A percentile compares a stretch with the other conserved stretches of the same genome.
Evolutionary conservation across 2,113 vertebrate genomes (phyloP).

Genomic region (Trogon surrucura): DNA sequence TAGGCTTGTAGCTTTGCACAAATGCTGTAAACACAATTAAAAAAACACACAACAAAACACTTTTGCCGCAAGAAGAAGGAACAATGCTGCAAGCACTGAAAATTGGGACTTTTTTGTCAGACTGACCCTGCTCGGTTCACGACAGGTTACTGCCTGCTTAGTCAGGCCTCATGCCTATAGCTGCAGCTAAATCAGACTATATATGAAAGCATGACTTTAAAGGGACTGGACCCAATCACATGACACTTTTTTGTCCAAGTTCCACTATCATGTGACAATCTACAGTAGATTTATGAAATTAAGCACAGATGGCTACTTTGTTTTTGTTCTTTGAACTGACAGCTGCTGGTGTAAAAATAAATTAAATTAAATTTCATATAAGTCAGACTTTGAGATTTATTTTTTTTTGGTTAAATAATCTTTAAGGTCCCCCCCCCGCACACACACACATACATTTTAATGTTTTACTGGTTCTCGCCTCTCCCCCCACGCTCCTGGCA

Average conservation of each 20-base stretch:
- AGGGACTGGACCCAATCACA: slow-evolving; percentile 66
- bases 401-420: slow-evolving; percentile 72
- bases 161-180: neutral
- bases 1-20: neutral
- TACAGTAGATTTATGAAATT: slow-evolving; percentile 81
- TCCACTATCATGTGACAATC: slow-evolving; percentile 77
- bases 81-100: neutral
- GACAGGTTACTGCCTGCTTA: neutral
- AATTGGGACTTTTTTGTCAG: neutral
- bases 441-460: slow-evolving; percentile 34
- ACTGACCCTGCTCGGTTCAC: slow-evolving; percentile 15
- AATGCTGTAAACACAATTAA: neutral
- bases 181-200: slow-evolving; percentile 31
- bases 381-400: slow-evolving; percentile 71
- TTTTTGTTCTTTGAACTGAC: slow-evolving; percentile 87
- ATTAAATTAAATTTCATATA: slow-evolving; percentile 86
- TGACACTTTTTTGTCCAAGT: slow-evolving; percentile 77
- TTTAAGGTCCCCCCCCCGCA: slow-evolving; percentile 42
- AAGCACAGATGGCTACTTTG: slow-evolving; percentile 86
- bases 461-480: slow-evolving; percentile 53
- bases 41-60: neutral
- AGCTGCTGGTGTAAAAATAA: slow-evolving; percentile 88
- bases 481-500: slow-evolving; percentile 57
- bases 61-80: neutral
- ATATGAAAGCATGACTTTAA: slow-evolving; percentile 62